phyloP scores from a whole-genome alignment of 2,797 vertebrate species.

The Podarcis siculus region DNA sequence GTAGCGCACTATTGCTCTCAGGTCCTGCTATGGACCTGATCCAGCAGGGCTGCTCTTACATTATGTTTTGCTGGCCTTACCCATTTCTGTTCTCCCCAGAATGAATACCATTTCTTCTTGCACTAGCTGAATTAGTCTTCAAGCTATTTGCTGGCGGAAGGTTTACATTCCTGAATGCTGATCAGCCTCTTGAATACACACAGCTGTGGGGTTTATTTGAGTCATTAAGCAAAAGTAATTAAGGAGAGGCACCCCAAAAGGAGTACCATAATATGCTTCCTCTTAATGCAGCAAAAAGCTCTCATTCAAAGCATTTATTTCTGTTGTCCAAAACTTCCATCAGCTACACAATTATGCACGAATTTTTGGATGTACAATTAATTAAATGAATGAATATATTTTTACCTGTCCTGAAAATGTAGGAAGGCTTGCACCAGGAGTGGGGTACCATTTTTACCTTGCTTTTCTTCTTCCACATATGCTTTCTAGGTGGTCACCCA shows the following conservation, averaged over 20 bases:
- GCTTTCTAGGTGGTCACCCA: no score
- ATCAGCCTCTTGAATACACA: slow-evolving; percentile 21
- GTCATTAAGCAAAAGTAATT: slow-evolving; percentile 29
- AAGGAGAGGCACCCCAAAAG: background rate
- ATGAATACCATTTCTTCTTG: background rate
- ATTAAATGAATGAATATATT: no score
- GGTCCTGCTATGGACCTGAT: background rate
- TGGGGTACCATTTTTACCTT: no score
- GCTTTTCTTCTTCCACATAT: no score
- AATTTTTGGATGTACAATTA: background rate
- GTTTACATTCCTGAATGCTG: background rate
- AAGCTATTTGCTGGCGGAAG: background rate
- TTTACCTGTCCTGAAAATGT: no score
- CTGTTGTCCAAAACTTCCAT: background rate
- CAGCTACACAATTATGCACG: background rate
- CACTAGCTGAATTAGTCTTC: background rate
- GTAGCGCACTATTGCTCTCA: background rate
- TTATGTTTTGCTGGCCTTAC: background rate
- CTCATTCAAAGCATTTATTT: slow-evolving; percentile 1
- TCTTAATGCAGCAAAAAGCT: slow-evolving; percentile 16
- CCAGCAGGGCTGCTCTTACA: background rate
- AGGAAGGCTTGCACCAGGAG: no score
- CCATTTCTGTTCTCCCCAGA: slow-evolving; percentile 1
- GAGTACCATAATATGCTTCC: background rate
- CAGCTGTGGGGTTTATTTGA: slow-evolving; percentile 16